These are phyloP conservation scores for Odontomyia ornata DNA, from an alignment of 2,888 invertebrate genomes.

Conservation along the genomic window DNA sequence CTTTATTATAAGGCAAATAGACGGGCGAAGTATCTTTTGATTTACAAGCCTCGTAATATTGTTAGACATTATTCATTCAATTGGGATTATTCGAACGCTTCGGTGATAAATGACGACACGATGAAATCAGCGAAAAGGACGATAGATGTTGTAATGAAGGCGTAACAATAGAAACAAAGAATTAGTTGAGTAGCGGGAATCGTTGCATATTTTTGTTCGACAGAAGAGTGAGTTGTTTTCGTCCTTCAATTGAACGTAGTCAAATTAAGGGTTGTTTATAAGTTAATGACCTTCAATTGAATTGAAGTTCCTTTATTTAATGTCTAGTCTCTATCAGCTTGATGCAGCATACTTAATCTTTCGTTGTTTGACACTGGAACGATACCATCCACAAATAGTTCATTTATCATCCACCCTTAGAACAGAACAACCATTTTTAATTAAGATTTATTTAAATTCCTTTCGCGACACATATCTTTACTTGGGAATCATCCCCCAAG, in stretches of 20 bases:
- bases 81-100: slow-evolving; percentile 14
- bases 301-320: no score
- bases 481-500: not conserved
- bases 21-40: slow-evolving; percentile 19
- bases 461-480: not conserved
- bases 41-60: slow-evolving; percentile 13
- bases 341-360: no score
- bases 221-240: no score
- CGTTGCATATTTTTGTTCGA: no score
- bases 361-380: no score
- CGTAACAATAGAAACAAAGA: no score
- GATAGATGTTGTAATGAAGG: no score
- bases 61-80: slow-evolving; percentile 21
- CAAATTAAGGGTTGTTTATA: no score
- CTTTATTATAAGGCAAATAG: not conserved
- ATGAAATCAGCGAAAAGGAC: not conserved
- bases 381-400: slow-evolving; percentile 25
- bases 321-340: no score
- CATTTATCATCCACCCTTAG: slow-evolving; percentile 30
- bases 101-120: not conserved
- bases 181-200: no score
- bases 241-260: no score
- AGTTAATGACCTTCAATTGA: no score
- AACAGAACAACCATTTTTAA: slow-evolving; percentile 41
- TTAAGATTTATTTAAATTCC: slow-evolving; percentile 43